Percentiles rank a stretch among this genome's conserved stretches.
phyloP scores from a whole-genome alignment of 2,888 invertebrate species.

The Clepsis dumicolana region DNA sequence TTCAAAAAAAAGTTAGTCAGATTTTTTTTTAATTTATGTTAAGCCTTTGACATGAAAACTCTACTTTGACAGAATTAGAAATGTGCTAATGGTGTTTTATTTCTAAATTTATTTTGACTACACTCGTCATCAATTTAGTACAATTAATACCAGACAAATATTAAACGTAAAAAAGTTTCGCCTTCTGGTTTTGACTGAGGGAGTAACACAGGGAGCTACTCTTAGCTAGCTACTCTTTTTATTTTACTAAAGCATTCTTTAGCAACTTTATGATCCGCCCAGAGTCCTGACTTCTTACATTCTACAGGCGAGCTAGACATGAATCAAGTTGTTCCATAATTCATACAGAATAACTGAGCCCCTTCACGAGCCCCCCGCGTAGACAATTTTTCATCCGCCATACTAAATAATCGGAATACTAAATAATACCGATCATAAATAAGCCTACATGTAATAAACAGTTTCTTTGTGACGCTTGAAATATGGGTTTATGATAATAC shows the following conservation, averaged over 20 bases:
- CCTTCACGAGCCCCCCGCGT: conserved; percentile 74
- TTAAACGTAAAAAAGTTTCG: background rate
- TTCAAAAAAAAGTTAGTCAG: conserved; percentile 7
- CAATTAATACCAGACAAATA: background rate
- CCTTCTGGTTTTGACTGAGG: background rate
- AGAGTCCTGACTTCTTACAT: conserved; percentile 49
- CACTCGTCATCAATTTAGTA: background rate
- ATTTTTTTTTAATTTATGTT: background rate
- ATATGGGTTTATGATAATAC: conserved; percentile 50
- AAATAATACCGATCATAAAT: conserved; percentile 58
- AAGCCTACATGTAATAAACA: conserved; percentile 38
- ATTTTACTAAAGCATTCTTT: conserved; percentile 35
- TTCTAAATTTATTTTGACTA: background rate
- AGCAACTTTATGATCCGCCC: conserved; percentile 34
- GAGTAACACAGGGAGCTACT: conserved; percentile 1
- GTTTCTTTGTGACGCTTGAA: conserved; percentile 42
- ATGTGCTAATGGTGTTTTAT: background rate
- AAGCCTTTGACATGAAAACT: background rate
- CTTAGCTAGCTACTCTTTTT: conserved; percentile 4
- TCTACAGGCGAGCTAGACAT: conserved; percentile 64
- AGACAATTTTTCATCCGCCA: conserved; percentile 76
- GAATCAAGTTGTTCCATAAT: conserved; percentile 80
- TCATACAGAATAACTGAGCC: conserved; percentile 70
- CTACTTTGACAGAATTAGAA: background rate
- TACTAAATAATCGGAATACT: conserved; percentile 64